Base-by-base conservation (phyloP, 2,113 vertebrate species). In the Percina caprodes region DNA sequence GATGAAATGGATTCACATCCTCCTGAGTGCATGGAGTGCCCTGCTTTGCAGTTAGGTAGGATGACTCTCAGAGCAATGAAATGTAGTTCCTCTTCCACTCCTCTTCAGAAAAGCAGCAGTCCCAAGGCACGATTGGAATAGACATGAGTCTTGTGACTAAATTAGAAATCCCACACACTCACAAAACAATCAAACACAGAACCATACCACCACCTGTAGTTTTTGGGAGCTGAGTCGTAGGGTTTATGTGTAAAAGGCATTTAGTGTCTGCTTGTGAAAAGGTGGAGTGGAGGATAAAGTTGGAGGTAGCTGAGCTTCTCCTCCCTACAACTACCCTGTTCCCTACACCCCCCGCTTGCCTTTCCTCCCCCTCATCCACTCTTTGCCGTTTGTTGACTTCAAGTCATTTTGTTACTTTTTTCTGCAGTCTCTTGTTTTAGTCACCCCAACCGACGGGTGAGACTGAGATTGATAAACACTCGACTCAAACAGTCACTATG, bases 351-450 rank as follows among this genome's bases (percentile, higher is more conserved):
- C 46, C 56, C 65, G 45, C 46, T 48, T 5, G 19, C 55, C 33
- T 52, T 46, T 52, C 54, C 77, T 49, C 42, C 39, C 72, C 73
- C 82, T 65, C 55, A 67, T 56, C 16, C 73, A n/a, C 65, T 24
- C 69, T 26, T 59, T 45, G 54, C 93, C 92, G 93, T 94, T 91
- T 92, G 94, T 87, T 93, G 82, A 85, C 88, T 87, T 92, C 24
- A 71, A 89, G 86, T 91, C 83, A 77, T 90, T 87, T 82, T 82
- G 72, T 85, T 82, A 84, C 84, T 86, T 89, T 90, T 86, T 89
- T 74, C 56, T 68, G 58, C 77, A 73, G 72, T 69, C 51, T 74
- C 59, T 56, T 74, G 62, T 76, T 76, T 69, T 68, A 55, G 16
- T n/a, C 24, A 2, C 67, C 55, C 2, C 21, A 18, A 39, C 35